Percentiles rank a stretch among this genome's conserved stretches.
Conservation (phyloP, 2,113 vertebrate genomes). For the Steatornis caripensis region DNA sequence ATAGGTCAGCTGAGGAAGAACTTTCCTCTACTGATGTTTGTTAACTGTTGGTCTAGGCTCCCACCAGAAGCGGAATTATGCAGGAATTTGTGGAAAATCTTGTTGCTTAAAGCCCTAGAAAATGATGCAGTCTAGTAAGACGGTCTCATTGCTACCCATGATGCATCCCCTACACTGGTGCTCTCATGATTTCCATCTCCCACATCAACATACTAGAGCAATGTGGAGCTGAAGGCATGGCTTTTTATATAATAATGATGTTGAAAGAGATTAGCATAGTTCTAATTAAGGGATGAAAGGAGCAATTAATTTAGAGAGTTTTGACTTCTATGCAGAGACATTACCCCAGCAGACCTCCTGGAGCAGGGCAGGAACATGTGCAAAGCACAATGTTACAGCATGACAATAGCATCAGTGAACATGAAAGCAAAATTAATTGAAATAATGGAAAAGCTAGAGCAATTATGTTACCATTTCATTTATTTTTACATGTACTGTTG, state of each 20-base stretch:
- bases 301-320: background rate
- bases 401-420: background rate
- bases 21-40: background rate
- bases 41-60: background rate
- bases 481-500: background rate
- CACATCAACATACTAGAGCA: background rate
- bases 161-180: background rate
- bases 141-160: background rate
- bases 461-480: conserved; percentile 1
- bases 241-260: background rate
- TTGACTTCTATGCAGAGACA: background rate
- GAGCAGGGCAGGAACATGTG: background rate
- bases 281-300: conserved; percentile 24
- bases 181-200: background rate
- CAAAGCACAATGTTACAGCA: background rate
- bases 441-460: background rate
- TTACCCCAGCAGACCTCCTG: background rate
- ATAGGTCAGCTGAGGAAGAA: background rate
- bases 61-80: background rate
- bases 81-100: background rate
- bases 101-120: background rate
- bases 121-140: background rate
- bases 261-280: conserved; percentile 6
- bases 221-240: background rate
- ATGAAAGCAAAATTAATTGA: conserved; percentile 9